Base-by-base conservation (phyloP, 2,113 vertebrate genomes). In the Passer montanus region DNA sequence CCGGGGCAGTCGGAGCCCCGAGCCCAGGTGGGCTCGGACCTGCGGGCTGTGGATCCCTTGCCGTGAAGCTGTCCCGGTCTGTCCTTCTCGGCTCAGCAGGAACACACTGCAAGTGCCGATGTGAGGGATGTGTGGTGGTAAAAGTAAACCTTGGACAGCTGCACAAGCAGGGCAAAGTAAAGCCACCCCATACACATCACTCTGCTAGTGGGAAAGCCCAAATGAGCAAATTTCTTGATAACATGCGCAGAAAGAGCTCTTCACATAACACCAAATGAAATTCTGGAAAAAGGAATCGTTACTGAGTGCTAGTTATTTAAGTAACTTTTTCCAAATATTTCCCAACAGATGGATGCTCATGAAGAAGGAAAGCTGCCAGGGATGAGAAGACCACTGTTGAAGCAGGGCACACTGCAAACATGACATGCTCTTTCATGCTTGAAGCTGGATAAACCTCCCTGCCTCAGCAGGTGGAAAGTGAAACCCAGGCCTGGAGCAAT, bases 401-500 rank as follows among this genome's bases (percentile, higher is more conserved):
- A 62, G 58, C 75, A 64, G 67, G 50, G 49, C 78, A 52, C 2
- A 2, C 44, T 69, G 73, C 22, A 59, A 80, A 59, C 35, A 23
- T 4, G 8, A 43, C 0, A 0, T 46, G 56, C 66, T 79, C 37
- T 52, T 56, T 69, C 31, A 8, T 3, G 37, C 68, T 77, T 10
- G 37, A 69, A 87, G 23, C 35, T 89, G 52, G 87, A 85, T 73
- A 15, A 64, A 46, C 90, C 11, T 97, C 49, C 23, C 39, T 94
- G 89, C 94, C 68, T 75, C 7, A 23, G 55, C 77, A 98, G 97
- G 86, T 95, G 94, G 91, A 95, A 94, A 72, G 85, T 88, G 70
- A 92, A 94, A 44, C 80, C 95, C 37, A 93, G 64, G 75, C 92
- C 97, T 12, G 97, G 94, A 84, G 96, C 95, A 53, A 43, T 96